Conservation (phyloP, 2,888 invertebrate genomes). For the Trichopria drosophilae region DNA sequence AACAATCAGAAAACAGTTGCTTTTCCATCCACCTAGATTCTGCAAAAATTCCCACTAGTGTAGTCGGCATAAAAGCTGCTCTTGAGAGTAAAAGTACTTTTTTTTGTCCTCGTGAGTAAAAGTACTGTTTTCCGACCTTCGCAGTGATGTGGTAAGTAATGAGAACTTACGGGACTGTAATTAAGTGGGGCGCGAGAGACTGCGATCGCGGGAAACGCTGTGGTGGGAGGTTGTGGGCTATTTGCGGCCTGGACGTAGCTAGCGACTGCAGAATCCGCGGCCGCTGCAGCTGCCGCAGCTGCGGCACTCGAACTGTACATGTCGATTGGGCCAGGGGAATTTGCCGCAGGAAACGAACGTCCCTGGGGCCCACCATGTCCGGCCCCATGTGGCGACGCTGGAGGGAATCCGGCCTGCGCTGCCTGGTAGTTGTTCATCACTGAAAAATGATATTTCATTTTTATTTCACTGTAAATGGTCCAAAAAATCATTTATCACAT, state of each 20-base stretch:
- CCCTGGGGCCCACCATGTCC: constrained; percentile 62
- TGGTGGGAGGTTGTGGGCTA: constrained; percentile 88
- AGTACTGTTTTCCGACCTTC: neutral
- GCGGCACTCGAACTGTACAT: constrained; percentile 87
- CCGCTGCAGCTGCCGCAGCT: constrained; percentile 62
- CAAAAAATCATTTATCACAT: neutral
- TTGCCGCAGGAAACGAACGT: constrained; percentile 86
- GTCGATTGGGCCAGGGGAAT: constrained; percentile 91
- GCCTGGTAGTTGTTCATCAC: constrained; percentile 96
- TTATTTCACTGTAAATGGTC: neutral
- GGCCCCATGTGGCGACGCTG: constrained; percentile 80
- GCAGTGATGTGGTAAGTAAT: neutral
- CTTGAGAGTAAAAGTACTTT: neutral
- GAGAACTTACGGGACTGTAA: constrained; percentile 83
- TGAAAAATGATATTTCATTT: constrained; percentile 62
- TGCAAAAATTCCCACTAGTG: too few species aligned
- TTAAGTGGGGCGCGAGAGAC: constrained; percentile 91
- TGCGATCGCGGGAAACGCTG: constrained; percentile 89
- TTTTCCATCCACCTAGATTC: too few species aligned
- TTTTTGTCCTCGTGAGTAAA: neutral
- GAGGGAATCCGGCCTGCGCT: constrained; percentile 76
- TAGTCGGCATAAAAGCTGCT: too few species aligned
- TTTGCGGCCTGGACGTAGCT: constrained; percentile 94
- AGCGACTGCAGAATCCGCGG: constrained; percentile 71
- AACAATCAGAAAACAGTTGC: too few species aligned